A percentile compares a stretch with the other conserved stretches of the same genome.
Conservation (phyloP, 2,113 vertebrate species). For the Chloroceryle aenea region DNA sequence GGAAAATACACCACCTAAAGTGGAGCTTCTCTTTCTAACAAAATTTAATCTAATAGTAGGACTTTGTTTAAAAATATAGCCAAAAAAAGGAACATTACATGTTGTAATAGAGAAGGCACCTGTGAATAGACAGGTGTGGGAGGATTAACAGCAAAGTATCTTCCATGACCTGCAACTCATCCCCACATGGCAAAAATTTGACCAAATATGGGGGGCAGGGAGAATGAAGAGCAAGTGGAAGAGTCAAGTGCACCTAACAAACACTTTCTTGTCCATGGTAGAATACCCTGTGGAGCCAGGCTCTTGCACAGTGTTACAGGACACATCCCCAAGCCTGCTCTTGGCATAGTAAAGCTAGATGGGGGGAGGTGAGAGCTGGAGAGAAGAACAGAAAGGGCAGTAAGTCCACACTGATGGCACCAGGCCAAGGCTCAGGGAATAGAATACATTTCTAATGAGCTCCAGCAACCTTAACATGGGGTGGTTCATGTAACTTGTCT, state of each 20-base stretch:
- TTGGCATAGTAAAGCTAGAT: background rate
- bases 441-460: background rate
- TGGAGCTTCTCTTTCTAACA: background rate
- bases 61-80: background rate
- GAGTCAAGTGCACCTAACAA: background rate
- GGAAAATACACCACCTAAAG: background rate
- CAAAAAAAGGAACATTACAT: background rate
- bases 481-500: background rate
- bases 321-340: background rate
- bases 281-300: background rate
- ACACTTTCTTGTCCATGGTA: background rate
- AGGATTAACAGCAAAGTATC: background rate
- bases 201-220: fast-evolving
- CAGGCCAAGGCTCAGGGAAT: background rate
- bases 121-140: background rate
- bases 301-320: fast-evolving
- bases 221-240: background rate
- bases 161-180: background rate
- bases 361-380: background rate
- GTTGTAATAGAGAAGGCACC: background rate
- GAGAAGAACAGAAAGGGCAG: background rate
- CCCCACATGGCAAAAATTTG: background rate
- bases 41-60: background rate
- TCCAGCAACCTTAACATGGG: background rate
- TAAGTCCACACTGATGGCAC: background rate